Percentiles rank a stretch among this genome's conserved stretches.
Evolutionary conservation across 1,140 invertebrate genomes (phyloP).

Genomic region (Araneus ventricosus): DNA sequence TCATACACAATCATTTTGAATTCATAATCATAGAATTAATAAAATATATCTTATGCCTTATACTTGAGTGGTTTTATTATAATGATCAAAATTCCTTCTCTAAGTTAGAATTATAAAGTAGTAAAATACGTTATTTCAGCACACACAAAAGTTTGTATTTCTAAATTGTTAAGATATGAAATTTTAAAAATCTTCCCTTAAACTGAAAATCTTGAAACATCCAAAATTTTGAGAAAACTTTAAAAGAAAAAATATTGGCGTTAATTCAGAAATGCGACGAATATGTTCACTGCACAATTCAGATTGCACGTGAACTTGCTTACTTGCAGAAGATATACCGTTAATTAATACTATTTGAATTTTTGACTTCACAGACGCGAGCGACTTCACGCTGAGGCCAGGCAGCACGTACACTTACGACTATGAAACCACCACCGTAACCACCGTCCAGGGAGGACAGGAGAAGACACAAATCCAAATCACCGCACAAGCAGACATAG

Average conservation of each 20-base stretch:
- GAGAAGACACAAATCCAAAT: slow-evolving; percentile 82
- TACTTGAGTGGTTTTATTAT: too few relatives aligned
- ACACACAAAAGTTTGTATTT: too few relatives aligned
- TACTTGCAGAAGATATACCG: not conserved
- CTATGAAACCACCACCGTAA: slow-evolving; percentile 84
- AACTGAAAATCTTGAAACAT: too few relatives aligned
- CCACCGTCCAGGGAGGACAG: slow-evolving; percentile 83
- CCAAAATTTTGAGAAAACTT: too few relatives aligned
- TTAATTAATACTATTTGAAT: not conserved
- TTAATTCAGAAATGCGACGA: not conserved
- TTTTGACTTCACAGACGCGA: slow-evolving; percentile 76
- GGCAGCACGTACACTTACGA: slow-evolving; percentile 85
- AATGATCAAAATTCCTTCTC: too few relatives aligned
- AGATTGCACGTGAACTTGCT: not conserved
- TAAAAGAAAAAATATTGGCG: not conserved
- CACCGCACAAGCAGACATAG: slow-evolving; percentile 83
- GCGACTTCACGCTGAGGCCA: slow-evolving; percentile 83
- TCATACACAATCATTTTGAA: too few relatives aligned
- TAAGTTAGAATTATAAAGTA: too few relatives aligned
- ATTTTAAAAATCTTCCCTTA: too few relatives aligned
- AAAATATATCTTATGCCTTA: too few relatives aligned
- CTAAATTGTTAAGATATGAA: too few relatives aligned
- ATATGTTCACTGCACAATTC: not conserved
- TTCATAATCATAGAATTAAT: too few relatives aligned
- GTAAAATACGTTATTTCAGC: too few relatives aligned